Conservation (phyloP, 2,797 vertebrate genomes). For the Trematomus bernacchii region DNA sequence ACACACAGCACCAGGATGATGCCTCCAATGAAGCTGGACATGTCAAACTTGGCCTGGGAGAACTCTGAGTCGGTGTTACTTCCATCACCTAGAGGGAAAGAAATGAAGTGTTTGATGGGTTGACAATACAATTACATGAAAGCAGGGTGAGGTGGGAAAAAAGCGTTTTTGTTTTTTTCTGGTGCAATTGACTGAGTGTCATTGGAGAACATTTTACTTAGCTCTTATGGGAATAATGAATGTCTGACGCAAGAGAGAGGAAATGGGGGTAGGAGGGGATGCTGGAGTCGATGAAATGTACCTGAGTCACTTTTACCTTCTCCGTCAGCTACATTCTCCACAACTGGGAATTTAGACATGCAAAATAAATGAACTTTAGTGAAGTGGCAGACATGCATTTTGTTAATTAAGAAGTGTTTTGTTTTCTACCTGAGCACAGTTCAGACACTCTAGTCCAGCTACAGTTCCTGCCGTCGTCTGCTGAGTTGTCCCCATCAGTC, state of each 20-base stretch:
- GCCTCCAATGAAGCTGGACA: constrained; percentile 94
- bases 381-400: background rate
- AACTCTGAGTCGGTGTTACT: constrained; percentile 65
- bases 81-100: constrained; percentile 55
- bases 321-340: constrained; percentile 63
- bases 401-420: background rate
- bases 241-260: constrained; percentile 50
- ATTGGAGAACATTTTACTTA: constrained; percentile 40
- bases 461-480: constrained; percentile 64
- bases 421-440: constrained; percentile 71
- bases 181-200: constrained; percentile 10
- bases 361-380: constrained; percentile 10
- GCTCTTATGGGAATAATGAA: constrained; percentile 44
- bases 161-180: background rate
- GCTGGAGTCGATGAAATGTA: constrained; percentile 50
- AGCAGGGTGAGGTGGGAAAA: background rate
- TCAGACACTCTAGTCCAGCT: constrained; percentile 76
- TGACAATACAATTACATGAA: constrained; percentile 9
- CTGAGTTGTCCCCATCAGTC: constrained; percentile 43
- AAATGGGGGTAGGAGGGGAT: background rate
- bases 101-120: constrained; percentile 10
- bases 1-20: constrained; percentile 91
- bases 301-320: constrained; percentile 72
- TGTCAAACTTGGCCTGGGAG: constrained; percentile 89
- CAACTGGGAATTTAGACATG: constrained; percentile 63